These are phyloP conservation scores for Petrophora chlorosata DNA, from an alignment of 2,888 invertebrate species.

Conservation along the genomic window DNA sequence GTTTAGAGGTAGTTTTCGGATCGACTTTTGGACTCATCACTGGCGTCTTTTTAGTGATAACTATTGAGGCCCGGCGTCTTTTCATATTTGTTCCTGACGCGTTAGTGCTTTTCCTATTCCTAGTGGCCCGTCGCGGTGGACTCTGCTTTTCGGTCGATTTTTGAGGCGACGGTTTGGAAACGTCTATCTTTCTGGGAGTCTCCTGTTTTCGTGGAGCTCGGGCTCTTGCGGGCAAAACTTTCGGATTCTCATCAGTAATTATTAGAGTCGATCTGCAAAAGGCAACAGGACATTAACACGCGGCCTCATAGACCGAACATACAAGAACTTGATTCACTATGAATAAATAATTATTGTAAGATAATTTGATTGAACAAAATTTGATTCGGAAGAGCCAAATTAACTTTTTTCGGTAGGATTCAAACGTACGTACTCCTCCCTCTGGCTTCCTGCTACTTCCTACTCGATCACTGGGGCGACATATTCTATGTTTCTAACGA, in stretches of 20 bases:
- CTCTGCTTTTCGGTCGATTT: constrained; percentile 3
- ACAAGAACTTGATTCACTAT: too few relatives aligned
- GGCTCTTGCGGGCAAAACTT: background rate
- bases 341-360: too few relatives aligned
- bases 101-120: constrained; percentile 35
- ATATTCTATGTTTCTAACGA: too few relatives aligned
- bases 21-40: constrained; percentile 33
- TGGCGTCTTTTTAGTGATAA: constrained; percentile 58
- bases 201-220: constrained; percentile 14
- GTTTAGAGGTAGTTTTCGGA: constrained; percentile 23
- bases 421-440: too few relatives aligned
- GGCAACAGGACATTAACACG: too few relatives aligned
- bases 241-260: background rate
- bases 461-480: too few relatives aligned
- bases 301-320: too few relatives aligned
- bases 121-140: constrained; percentile 32
- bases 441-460: too few relatives aligned
- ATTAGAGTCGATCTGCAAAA: constrained; percentile 22
- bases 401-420: too few relatives aligned
- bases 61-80: constrained; percentile 47
- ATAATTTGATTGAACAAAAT: too few relatives aligned
- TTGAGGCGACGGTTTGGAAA: constrained; percentile 2
- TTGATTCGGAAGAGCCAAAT: too few relatives aligned
- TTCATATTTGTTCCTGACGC: constrained; percentile 25
- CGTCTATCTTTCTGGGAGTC: constrained; percentile 3